Percentiles rank a stretch among this genome's conserved stretches.
Conservation (phyloP, 2,888 invertebrate species). For the Parnassius glacialis region DNA sequence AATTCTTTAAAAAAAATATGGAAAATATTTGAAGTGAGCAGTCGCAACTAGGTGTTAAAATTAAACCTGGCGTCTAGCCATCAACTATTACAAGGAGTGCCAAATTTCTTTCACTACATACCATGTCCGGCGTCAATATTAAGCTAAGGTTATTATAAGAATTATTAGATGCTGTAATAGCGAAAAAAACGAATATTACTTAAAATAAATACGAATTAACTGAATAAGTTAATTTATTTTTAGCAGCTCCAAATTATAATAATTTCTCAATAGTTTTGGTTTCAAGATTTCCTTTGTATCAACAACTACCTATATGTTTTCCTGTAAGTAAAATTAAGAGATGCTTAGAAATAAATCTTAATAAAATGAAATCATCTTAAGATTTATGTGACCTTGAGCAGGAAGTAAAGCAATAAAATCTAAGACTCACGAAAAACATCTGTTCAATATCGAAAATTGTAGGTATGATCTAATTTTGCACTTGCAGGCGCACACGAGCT, state of each 20-base stretch:
- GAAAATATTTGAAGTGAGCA: slow-evolving; percentile 43
- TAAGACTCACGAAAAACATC: slow-evolving; percentile 40
- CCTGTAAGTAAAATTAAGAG: too few relatives aligned
- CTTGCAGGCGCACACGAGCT: slow-evolving; percentile 38
- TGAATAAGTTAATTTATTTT: too few relatives aligned
- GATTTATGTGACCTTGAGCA: slow-evolving; percentile 27
- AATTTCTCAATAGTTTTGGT: not conserved
- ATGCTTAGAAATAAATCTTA: not conserved
- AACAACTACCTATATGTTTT: too few relatives aligned
- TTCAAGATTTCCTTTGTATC: too few relatives aligned
- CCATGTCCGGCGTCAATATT: slow-evolving; percentile 48
- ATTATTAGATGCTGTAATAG: too few relatives aligned
- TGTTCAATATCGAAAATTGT: slow-evolving; percentile 46
- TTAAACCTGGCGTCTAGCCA: slow-evolving; percentile 64
- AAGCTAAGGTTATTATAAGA: slow-evolving; percentile 1
- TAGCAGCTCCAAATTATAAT: too few relatives aligned
- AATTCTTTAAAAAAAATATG: slow-evolving; percentile 7
- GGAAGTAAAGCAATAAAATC: slow-evolving; percentile 41
- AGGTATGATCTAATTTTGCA: slow-evolving; percentile 56
- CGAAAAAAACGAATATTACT: too few relatives aligned
- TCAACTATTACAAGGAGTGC: slow-evolving; percentile 66
- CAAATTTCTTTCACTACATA: slow-evolving; percentile 60
- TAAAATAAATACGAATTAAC: too few relatives aligned
- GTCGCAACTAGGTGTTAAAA: slow-evolving; percentile 57
- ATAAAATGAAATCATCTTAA: slow-evolving; percentile 2